Evolutionary conservation across 2,113 vertebrate species (phyloP).

Genomic region (Protomyctophum bolini): DNA sequence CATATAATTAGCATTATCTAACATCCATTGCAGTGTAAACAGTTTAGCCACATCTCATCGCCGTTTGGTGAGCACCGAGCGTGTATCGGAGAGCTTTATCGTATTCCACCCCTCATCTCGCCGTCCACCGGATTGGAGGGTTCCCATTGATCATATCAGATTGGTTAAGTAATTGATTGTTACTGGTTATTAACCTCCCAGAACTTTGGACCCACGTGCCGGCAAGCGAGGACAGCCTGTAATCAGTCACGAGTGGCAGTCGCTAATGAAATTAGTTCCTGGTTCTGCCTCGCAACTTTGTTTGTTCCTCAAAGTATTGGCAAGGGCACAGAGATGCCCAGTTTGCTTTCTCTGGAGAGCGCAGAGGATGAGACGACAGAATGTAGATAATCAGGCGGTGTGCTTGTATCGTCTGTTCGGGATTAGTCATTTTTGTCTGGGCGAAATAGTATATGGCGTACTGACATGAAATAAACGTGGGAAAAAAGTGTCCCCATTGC

Average conservation of each 20-base stretch:
- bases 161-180: slow-evolving; percentile 81
- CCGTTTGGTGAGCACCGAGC: slow-evolving; percentile 16
- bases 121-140: slow-evolving; percentile 59
- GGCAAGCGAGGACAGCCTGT: slow-evolving; percentile 69
- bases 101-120: slow-evolving; percentile 46
- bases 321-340: slow-evolving; percentile 74
- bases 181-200: slow-evolving; percentile 83
- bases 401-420: slow-evolving; percentile 59
- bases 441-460: slow-evolving; percentile 56
- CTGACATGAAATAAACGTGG: background rate
- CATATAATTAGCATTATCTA: too few relatives aligned
- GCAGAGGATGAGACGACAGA: slow-evolving; percentile 56
- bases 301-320: slow-evolving; percentile 78
- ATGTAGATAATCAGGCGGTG: slow-evolving; percentile 65
- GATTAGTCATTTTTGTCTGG: slow-evolving; percentile 62
- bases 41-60: slow-evolving; percentile 16
- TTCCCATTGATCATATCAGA: slow-evolving; percentile 78
- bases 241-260: slow-evolving; percentile 83
- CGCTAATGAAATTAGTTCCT: slow-evolving; percentile 83
- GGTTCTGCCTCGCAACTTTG: slow-evolving; percentile 81
- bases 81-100: slow-evolving; percentile 43
- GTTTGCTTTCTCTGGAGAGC: slow-evolving; percentile 66
- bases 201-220: slow-evolving; percentile 73
- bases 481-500: too few relatives aligned
- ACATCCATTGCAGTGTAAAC: background rate